Percentiles rank a stretch among this genome's conserved stretches.
These are phyloP conservation scores for Temnothorax rugatulus DNA, from an alignment of 2,888 invertebrate species.

Conservation along the genomic window DNA sequence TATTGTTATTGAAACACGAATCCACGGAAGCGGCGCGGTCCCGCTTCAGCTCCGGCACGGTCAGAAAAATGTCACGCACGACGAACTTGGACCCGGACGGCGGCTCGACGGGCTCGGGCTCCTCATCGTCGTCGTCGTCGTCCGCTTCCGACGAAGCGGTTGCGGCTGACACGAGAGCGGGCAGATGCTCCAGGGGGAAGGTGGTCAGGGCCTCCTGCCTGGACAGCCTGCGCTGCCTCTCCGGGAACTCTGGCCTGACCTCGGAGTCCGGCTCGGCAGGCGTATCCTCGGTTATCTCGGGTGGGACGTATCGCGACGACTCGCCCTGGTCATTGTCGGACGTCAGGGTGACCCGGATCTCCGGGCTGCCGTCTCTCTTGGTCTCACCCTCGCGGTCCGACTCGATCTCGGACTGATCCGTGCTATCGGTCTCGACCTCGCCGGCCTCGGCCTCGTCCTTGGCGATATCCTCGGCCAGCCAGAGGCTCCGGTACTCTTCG, in stretches of 20 bases:
- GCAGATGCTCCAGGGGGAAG: slow-evolving; percentile 79
- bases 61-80: slow-evolving; percentile 92
- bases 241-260: slow-evolving; percentile 67
- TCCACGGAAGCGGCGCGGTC: slow-evolving; percentile 96
- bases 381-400: slow-evolving; percentile 70
- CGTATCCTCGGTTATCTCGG: slow-evolving; percentile 1
- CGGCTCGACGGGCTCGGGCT: slow-evolving; percentile 59
- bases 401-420: slow-evolving; percentile 59
- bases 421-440: slow-evolving; percentile 67
- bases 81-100: slow-evolving; percentile 80
- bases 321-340: slow-evolving; percentile 78
- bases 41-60: slow-evolving; percentile 94
- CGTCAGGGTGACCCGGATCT: slow-evolving; percentile 80
- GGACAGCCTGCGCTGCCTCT: slow-evolving; percentile 88
- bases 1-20: slow-evolving; percentile 93
- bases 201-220: slow-evolving; percentile 94
- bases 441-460: slow-evolving; percentile 77
- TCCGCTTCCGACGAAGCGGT: slow-evolving; percentile 60
- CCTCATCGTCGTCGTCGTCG: slow-evolving; percentile 64
- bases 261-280: slow-evolving; percentile 81
- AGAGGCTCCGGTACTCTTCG: slow-evolving; percentile 90
- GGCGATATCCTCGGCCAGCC: slow-evolving; percentile 82
- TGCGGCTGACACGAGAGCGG: slow-evolving; percentile 70
- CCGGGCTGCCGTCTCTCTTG: slow-evolving; percentile 80
- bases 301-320: not conserved